These are phyloP conservation scores for Lophura swinhoii DNA, from an alignment of 2,797 vertebrate species.

Conservation along the genomic window DNA sequence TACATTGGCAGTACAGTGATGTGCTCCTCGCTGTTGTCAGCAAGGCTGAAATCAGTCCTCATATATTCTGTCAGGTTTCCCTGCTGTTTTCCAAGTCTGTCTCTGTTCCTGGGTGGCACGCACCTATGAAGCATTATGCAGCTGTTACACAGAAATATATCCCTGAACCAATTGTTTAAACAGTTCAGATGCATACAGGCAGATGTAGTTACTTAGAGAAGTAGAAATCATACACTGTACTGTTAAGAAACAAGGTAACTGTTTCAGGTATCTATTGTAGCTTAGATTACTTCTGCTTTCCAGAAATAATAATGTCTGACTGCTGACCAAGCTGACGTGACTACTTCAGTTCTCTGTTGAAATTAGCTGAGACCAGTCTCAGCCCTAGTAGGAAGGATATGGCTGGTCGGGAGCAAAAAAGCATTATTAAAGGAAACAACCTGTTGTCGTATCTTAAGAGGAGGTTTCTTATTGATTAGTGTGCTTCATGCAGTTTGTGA, in stretches of 20 bases:
- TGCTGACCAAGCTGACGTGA: neutral
- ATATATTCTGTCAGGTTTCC: neutral
- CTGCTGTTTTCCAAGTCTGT: neutral
- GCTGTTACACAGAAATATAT: neutral
- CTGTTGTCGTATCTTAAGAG: neutral
- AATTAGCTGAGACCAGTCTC: neutral
- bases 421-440: neutral
- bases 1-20: neutral
- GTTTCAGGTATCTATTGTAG: accelerated
- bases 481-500: neutral
- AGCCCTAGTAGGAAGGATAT: neutral
- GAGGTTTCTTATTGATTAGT: neutral
- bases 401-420: neutral
- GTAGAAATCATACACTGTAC: neutral
- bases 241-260: neutral
- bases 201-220: accelerated
- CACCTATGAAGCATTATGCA: neutral
- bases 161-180: neutral
- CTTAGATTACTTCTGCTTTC: neutral
- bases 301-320: neutral
- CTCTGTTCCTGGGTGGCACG: neutral
- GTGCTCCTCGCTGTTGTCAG: neutral
- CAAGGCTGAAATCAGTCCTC: neutral
- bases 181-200: neutral
- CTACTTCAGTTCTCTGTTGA: neutral